Evolutionary conservation across 2,888 invertebrate species (phyloP).

Genomic region (Harpalus rubripes): DNA sequence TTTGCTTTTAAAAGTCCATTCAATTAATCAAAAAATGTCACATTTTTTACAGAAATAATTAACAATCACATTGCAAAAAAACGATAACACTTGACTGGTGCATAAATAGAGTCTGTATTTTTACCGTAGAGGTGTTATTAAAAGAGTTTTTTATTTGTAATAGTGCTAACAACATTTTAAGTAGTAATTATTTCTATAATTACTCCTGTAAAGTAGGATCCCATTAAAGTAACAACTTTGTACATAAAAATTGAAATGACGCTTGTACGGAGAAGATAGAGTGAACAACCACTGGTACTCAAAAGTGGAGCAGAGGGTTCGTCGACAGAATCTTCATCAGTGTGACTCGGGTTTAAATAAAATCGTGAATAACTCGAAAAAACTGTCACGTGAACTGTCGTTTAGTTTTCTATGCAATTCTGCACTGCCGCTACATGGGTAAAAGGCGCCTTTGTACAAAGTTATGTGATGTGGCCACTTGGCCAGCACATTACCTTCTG

Average conservation of each 20-base stretch:
- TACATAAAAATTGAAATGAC: slow-evolving; percentile 13
- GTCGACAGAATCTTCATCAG: too few species aligned
- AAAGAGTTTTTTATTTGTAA: background rate
- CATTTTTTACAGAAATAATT: slow-evolving; percentile 29
- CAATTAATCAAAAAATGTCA: background rate
- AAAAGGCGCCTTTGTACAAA: too few species aligned
- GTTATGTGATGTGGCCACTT: too few species aligned
- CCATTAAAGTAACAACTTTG: slow-evolving; percentile 36
- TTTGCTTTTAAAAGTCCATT: background rate
- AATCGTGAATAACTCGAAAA: too few species aligned
- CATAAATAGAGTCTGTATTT: slow-evolving; percentile 13
- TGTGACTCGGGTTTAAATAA: too few species aligned
- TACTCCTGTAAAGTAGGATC: slow-evolving; percentile 24
- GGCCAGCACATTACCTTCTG: too few species aligned
- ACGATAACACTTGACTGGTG: background rate
- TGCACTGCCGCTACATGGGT: too few species aligned
- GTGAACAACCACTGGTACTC: slow-evolving; percentile 4
- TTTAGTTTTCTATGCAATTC: too few species aligned
- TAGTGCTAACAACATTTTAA: slow-evolving; percentile 39
- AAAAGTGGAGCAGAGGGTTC: background rate
- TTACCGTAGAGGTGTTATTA: slow-evolving; percentile 9
- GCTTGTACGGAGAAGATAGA: background rate
- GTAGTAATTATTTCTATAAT: slow-evolving; percentile 47
- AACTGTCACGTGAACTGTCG: too few species aligned
- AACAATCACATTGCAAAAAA: background rate